A percentile compares a stretch with the other conserved stretches of the same genome.
phyloP scores from a whole-genome alignment of 2,113 vertebrate genomes.

The Polyodon spathula region DNA sequence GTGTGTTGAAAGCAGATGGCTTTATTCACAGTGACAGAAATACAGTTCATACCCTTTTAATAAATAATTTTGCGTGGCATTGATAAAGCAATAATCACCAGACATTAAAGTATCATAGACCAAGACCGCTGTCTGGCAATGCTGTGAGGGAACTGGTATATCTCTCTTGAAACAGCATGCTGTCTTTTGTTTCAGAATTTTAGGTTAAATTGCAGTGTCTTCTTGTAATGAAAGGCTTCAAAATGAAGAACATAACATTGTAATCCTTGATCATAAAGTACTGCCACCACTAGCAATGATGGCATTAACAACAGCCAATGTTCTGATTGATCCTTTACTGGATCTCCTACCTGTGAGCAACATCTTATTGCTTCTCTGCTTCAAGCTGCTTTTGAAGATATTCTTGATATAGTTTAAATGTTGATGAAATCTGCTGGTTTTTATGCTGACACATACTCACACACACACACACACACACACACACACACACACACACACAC shows the following conservation, averaged over 20 bases:
- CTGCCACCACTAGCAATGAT: conserved; percentile 17
- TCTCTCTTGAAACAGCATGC: conserved; percentile 63
- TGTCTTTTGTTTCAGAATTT: conserved; percentile 50
- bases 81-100: conserved; percentile 53
- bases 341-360: too few species aligned
- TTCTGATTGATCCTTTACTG: conserved; percentile 17
- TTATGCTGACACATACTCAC: too few species aligned
- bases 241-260: too few species aligned
- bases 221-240: conserved; percentile 32
- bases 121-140: conserved; percentile 51
- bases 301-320: conserved; percentile 14
- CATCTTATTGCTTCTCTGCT: too few species aligned
- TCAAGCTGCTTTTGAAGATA: too few species aligned
- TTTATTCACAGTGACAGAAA: conserved; percentile 64
- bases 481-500: too few species aligned
- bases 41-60: conserved; percentile 55
- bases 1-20: conserved; percentile 46
- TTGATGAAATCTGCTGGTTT: too few species aligned
- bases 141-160: conserved; percentile 39
- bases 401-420: too few species aligned
- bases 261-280: conserved; percentile 25
- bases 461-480: too few species aligned
- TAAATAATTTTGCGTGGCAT: conserved; percentile 64
- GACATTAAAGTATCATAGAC: conserved; percentile 50
- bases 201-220: conserved; percentile 57